phyloP scores from a whole-genome alignment of 2,113 vertebrate species.

The Chinchilla lanigera region DNA sequence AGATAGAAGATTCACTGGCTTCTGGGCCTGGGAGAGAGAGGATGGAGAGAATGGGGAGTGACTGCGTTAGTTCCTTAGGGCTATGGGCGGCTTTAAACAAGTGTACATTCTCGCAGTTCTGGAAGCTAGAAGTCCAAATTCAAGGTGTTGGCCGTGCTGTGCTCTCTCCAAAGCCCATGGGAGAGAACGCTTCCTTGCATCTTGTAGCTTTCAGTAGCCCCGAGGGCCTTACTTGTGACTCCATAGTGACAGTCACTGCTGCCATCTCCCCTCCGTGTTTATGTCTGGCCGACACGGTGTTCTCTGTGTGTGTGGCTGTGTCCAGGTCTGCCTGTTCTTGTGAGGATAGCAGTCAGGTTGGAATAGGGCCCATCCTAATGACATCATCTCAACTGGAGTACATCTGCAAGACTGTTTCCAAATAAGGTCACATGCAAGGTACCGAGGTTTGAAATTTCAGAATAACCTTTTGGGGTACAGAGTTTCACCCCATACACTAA shows the following conservation, averaged over 20 bases:
- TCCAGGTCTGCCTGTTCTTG: not conserved
- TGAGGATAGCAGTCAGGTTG: not conserved
- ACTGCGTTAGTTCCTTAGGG: not conserved
- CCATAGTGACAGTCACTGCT: rapidly evolving
- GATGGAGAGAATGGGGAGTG: not conserved
- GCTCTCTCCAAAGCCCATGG: not conserved
- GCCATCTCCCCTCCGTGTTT: not conserved
- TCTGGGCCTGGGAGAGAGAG: not conserved
- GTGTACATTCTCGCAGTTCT: not conserved
- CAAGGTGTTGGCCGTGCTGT: not conserved
- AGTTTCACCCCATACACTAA: not conserved
- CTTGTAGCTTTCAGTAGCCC: not conserved
- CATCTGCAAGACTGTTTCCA: not conserved
- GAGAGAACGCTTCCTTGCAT: not conserved
- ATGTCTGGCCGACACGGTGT: not conserved
- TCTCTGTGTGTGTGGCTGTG: not conserved
- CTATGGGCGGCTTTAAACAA: not conserved
- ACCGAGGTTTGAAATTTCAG: not conserved
- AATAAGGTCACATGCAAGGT: not conserved
- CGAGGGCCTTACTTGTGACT: not conserved
- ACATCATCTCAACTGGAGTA: not conserved
- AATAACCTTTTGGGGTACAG: not conserved
- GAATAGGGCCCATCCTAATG: not conserved
- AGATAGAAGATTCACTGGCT: not conserved
- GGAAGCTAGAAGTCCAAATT: not conserved